A percentile compares a stretch with the other conserved stretches of the same genome.
phyloP scores from a whole-genome alignment of 1,140 invertebrate genomes.

The Trichonephila clavata region DNA sequence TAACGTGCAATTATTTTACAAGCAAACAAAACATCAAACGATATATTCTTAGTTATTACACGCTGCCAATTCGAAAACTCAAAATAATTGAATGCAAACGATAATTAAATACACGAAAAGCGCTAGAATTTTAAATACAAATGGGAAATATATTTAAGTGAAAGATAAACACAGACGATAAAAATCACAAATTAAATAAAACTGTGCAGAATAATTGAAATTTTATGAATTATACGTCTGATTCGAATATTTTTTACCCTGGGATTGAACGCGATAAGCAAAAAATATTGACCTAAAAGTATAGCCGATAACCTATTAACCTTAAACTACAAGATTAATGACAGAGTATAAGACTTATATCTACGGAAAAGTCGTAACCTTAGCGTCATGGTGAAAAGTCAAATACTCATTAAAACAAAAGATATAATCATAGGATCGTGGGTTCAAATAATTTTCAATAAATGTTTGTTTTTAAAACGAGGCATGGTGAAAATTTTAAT shows the following conservation, averaged over 20 bases:
- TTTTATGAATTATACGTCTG: neutral
- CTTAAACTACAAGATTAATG: neutral
- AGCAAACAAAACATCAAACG: neutral
- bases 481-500: too few relatives aligned
- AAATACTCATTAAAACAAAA: neutral
- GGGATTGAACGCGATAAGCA: neutral
- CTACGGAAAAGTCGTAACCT: neutral
- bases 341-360: neutral
- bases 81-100: neutral
- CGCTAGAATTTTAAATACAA: neutral
- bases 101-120: neutral
- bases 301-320: slow-evolving; percentile 9
- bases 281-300: neutral
- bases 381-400: neutral
- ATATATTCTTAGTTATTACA: neutral
- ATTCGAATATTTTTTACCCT: neutral
- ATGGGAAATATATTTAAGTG: neutral
- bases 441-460: neutral
- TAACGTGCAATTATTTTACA: neutral
- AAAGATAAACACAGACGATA: neutral
- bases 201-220: neutral
- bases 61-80: neutral
- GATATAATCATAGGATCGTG: neutral
- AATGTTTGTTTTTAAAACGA: too few relatives aligned
- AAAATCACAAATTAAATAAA: neutral